Base-by-base conservation (phyloP, 1,140 invertebrate species). In the Drosophila auraria region DNA sequence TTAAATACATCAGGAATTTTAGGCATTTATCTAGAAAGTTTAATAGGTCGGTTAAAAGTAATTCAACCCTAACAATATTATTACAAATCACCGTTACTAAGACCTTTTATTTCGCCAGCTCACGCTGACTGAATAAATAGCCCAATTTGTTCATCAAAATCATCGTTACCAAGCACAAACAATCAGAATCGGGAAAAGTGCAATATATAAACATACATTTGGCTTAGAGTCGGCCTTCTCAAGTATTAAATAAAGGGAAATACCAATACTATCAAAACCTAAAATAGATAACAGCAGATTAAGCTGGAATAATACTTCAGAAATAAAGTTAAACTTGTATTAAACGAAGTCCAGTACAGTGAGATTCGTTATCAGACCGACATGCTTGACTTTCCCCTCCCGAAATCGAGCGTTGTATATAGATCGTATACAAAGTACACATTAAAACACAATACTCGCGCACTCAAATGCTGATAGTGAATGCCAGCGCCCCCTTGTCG, bases 161-260 rank as follows among this genome's bases (percentile, higher is more conserved):
- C 80, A 83, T 40, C 70, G 53, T 83, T 83, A 83, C 53, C 25
- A 54, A 17, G 38, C 81, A 76, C 6, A 36, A 38, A 47, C 36
- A 62, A 27, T 45, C 14, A 33, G 36, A 15, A 65, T 62, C 12
- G 15, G 45, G 5, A 69, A 33, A 59, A 58, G 27, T 58, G 44
- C 69, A 57, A 1, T 40, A 36, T 20, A 60, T 40, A 51, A 17
- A 38, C 20, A 47, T n/a, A 59, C 11, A 49, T 33, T 42, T 38
- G 0, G 53, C 5, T 64, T 60, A 30, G 33, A 30, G 54, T 42
- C 11, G 15, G 15, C 20, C 2, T 33, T 38, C 15, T 17, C 15
- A 49, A 49, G 45, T 38, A 12, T n/a, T 38, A 44, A 25, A 38
- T 45, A 56, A 38, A 7, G 33, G 5, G 11, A 33, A 30, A 57